Percentiles rank a stretch among this genome's conserved stretches.
Evolutionary conservation across 2,888 invertebrate genomes (phyloP).

Genomic region (Drosophila limbata): DNA sequence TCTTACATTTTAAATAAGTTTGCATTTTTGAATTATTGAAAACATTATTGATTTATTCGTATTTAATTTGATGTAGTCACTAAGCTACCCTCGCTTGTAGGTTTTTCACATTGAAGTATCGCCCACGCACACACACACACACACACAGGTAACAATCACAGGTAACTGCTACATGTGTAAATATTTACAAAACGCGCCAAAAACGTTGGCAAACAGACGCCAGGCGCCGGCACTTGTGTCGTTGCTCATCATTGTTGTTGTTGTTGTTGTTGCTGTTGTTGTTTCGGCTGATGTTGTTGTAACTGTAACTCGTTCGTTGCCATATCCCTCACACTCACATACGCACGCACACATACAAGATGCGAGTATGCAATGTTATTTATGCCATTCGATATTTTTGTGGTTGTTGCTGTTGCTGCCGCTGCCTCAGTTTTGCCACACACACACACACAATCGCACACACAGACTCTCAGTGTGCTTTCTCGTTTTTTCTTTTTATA

Average conservation of each 20-base stretch:
- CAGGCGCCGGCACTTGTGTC: conserved; percentile 66
- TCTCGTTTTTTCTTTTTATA: conserved; percentile 59
- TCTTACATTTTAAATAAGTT: too few species aligned
- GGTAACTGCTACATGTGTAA: conserved; percentile 80
- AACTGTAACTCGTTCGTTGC: conserved; percentile 53
- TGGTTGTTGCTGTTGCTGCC: conserved; percentile 41
- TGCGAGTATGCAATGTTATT: conserved; percentile 59
- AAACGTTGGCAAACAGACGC: conserved; percentile 76
- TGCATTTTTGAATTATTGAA: too few species aligned
- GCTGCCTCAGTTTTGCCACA: conserved; percentile 7
- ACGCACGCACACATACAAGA: conserved; percentile 7
- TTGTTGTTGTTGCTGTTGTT: conserved; percentile 1
- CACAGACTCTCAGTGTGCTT: conserved; percentile 9
- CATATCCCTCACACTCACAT: conserved; percentile 14
- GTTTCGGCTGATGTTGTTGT: conserved; percentile 9
- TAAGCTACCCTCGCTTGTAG: conserved; percentile 32
- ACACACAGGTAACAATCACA: conserved; percentile 67
- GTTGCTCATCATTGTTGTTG: conserved; percentile 48
- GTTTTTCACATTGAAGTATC: conserved; percentile 42
- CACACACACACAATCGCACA: conserved; percentile 17
- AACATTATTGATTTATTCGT: background rate
- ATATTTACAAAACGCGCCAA: conserved; percentile 81
- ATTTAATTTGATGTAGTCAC: background rate
- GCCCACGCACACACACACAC: conserved; percentile 7
- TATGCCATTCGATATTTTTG: conserved; percentile 73